Evolutionary conservation across 2,888 invertebrate species (phyloP).

Genomic region (Stomorhina lunata): DNA sequence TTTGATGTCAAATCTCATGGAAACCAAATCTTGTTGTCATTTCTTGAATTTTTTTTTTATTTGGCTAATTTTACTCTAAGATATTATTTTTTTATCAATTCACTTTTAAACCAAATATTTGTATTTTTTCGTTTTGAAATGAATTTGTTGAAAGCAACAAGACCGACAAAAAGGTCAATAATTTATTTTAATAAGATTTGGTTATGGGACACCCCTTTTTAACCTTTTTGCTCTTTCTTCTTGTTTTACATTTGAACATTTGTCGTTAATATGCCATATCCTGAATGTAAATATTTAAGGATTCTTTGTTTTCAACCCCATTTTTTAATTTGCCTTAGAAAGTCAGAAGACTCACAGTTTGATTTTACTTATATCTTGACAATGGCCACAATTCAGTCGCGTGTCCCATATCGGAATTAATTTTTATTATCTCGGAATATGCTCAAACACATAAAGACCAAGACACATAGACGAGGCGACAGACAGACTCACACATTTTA

Average conservation of each 20-base stretch:
- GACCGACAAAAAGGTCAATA: slow-evolving; percentile 59
- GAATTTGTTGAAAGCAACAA: slow-evolving; percentile 27
- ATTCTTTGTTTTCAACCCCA: slow-evolving; percentile 34
- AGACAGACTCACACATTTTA: not conserved
- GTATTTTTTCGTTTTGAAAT: slow-evolving; percentile 36
- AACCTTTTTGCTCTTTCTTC: slow-evolving; percentile 20
- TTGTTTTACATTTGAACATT: not conserved
- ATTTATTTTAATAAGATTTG: slow-evolving; percentile 60
- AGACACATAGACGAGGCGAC: not conserved
- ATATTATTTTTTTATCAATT: not conserved
- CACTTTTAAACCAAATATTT: slow-evolving; percentile 35
- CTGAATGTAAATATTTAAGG: not conserved
- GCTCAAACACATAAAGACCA: not conserved
- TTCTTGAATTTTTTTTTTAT: not conserved
- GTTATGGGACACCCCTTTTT: slow-evolving; percentile 62
- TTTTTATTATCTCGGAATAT: slow-evolving; percentile 39
- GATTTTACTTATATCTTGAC: too few relatives aligned
- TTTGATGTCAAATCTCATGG: not conserved
- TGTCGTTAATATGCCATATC: too few relatives aligned
- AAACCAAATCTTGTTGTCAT: not conserved
- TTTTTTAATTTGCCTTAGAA: not conserved
- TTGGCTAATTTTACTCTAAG: not conserved
- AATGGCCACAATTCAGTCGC: slow-evolving; percentile 67
- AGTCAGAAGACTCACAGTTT: not conserved
- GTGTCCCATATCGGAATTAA: slow-evolving; percentile 68